Conservation (phyloP, 2,888 invertebrate genomes). For the Nephrotoma guestfalica region DNA sequence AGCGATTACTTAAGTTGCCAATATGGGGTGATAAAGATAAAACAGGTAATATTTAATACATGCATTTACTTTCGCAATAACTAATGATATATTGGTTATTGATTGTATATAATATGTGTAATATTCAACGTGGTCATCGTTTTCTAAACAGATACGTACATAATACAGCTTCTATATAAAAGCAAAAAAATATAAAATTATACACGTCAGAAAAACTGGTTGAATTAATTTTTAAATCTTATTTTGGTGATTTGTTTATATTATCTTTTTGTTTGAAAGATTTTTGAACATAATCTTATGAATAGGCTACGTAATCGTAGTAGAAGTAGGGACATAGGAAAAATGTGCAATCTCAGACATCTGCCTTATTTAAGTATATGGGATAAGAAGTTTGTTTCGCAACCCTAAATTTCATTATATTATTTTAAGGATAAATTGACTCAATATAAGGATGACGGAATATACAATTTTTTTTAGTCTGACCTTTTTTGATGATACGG, state of each 20-base stretch:
- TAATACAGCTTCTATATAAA: too few relatives aligned
- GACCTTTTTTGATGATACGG: neutral
- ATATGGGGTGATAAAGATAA: slow-evolving; percentile 18
- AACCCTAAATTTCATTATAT: neutral
- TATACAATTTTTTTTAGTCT: neutral
- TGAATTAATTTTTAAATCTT: neutral
- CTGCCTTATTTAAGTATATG: neutral
- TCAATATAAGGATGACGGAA: neutral
- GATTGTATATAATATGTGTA: neutral
- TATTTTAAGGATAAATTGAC: neutral
- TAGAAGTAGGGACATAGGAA: neutral
- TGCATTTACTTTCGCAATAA: neutral
- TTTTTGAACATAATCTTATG: neutral
- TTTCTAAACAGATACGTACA: neutral
- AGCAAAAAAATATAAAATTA: neutral
- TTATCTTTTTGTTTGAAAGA: neutral
- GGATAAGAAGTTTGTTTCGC: neutral
- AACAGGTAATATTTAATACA: slow-evolving; percentile 19
- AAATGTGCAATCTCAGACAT: neutral
- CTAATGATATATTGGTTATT: neutral
- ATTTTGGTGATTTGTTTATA: neutral
- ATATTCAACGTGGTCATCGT: neutral
- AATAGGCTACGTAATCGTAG: neutral
- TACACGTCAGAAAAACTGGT: neutral
- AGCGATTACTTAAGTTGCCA: slow-evolving; percentile 24